Base-by-base conservation (phyloP, 2,113 vertebrate species). In the Misgurnus mizolepis region DNA sequence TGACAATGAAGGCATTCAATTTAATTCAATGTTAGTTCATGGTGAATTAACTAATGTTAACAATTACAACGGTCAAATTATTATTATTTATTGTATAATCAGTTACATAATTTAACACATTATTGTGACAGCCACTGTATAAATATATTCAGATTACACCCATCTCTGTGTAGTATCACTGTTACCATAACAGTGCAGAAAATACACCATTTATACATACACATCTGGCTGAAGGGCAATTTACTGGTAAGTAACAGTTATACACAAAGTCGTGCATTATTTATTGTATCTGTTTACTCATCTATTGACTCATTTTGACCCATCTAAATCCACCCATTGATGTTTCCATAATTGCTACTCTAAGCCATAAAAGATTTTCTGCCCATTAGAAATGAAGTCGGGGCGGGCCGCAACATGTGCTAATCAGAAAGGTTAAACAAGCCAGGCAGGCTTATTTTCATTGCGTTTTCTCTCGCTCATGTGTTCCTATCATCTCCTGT, bases 301-400 rank as follows among this genome's bases (percentile, higher is more conserved):
- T 92, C 86, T 88, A 93, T 90, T 87, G 90, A 89, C 90, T 90
- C 27, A 39, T 64, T 64, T 39, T 39, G 55, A 58, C 87, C 80
- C 69, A 70, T 87, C 87, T 90, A 87, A 90, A 92, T 91, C 85
- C 84, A 88, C 91, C 86, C 87, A 93, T 90, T 86, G 90, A 89
- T 90, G 89, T 88, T 90, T 86, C 90, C 88, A 87, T 92, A 92
- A 93, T 92, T 92, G 90, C 87, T 85, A 87, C 88, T 91, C 91
- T 84, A 86, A 90, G 88, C 85, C 43, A 79, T 76, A 79, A 93
- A 91, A 89, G 91, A 92, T 91, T 92, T 93, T 89, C 87, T 90
- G 89, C 84, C 67, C 9, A 89, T 92, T 92, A 91, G 85, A 72
- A 87, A 89, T 86, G 83, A 85, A 80, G 79, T 68, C 41, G 7